Conservation (phyloP, 2,797 vertebrate genomes). For the Chiroxiphia lanceolata region DNA sequence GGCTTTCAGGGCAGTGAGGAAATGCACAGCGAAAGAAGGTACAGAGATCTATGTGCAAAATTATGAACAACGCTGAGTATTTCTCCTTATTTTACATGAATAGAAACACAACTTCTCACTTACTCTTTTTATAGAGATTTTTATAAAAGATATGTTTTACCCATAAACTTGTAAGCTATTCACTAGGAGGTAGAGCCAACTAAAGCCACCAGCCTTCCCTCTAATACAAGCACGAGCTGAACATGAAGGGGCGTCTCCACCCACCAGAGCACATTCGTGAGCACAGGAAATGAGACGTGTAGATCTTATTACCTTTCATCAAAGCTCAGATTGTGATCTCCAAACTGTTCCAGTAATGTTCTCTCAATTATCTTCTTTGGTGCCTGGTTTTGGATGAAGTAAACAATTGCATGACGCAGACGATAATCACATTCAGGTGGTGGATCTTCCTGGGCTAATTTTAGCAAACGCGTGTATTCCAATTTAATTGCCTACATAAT, state of each 20-base stretch:
- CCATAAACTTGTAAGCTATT: background rate
- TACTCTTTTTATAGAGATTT: background rate
- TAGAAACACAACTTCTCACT: background rate
- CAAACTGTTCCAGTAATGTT: slow-evolving; percentile 94
- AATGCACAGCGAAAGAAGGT: background rate
- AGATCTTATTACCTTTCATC: slow-evolving; percentile 87
- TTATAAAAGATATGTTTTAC: background rate
- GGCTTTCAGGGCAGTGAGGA: background rate
- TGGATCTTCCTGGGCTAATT: slow-evolving; percentile 92
- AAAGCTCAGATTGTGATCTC: slow-evolving; percentile 93
- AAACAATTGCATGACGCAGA: slow-evolving; percentile 91
- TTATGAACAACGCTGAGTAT: background rate
- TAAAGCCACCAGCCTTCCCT: background rate
- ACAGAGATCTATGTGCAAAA: background rate
- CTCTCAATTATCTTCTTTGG: slow-evolving; percentile 98
- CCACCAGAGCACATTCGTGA: background rate
- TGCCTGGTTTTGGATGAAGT: slow-evolving; percentile 95
- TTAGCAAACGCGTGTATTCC: slow-evolving; percentile 91
- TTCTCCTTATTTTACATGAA: background rate
- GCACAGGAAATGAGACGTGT: background rate
- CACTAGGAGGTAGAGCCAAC: background rate
- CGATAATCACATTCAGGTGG: slow-evolving; percentile 91
- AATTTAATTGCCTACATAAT: slow-evolving; percentile 90
- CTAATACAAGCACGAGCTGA: background rate
- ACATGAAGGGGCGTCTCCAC: background rate